Conservation (phyloP, 1,140 invertebrate genomes). For the Temnothorax nylanderi region DNA sequence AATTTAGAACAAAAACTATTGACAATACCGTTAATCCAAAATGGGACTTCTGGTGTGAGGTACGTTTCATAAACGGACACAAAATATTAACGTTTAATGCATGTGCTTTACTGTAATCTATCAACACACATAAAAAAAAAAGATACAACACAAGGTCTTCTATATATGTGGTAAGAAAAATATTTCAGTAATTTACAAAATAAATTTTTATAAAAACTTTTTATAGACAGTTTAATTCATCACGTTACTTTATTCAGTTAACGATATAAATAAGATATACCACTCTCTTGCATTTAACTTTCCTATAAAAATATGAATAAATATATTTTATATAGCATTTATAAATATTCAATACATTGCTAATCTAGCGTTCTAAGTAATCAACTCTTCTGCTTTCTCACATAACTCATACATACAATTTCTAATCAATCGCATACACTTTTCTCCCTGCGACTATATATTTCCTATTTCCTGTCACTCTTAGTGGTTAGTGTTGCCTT, state of each 20-base stretch:
- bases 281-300: slow-evolving; percentile 25
- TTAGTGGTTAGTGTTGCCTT: slow-evolving; percentile 20
- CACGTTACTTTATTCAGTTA: background rate
- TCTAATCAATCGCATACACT: background rate
- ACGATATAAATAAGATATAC: slow-evolving; percentile 14
- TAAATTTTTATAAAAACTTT: background rate
- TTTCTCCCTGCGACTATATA: background rate
- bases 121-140: slow-evolving; percentile 50
- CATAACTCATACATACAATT: slow-evolving; percentile 24
- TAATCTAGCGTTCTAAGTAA: slow-evolving; percentile 51
- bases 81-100: slow-evolving; percentile 72
- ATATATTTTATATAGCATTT: background rate
- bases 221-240: background rate
- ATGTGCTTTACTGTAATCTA: slow-evolving; percentile 73
- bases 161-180: slow-evolving; percentile 65
- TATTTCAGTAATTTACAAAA: slow-evolving; percentile 23
- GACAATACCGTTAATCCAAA: slow-evolving; percentile 96
- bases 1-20: slow-evolving; percentile 95
- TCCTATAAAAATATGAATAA: background rate
- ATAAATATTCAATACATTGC: slow-evolving; percentile 52
- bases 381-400: slow-evolving; percentile 6
- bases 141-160: slow-evolving; percentile 59
- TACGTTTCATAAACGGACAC: slow-evolving; percentile 83
- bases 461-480: background rate
- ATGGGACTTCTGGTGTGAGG: slow-evolving; percentile 98